These are phyloP conservation scores for Pipistrellus pygmaeus DNA, from an alignment of 2,797 vertebrate species.

Conservation along the genomic window DNA sequence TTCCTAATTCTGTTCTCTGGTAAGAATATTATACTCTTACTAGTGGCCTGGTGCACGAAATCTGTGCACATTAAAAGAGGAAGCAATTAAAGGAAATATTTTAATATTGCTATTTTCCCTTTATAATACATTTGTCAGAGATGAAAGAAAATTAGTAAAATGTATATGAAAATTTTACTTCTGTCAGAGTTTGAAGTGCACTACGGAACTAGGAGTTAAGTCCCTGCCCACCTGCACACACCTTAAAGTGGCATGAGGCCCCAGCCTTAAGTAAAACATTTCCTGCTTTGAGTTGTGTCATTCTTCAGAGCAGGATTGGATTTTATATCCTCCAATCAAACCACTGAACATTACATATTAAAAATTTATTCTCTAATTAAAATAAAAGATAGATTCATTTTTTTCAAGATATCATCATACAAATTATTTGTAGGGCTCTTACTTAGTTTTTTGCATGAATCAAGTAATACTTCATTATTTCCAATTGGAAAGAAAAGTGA, in stretches of 20 bases:
- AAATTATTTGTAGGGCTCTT: background rate
- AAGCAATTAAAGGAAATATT: no score
- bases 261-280: background rate
- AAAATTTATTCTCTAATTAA: background rate
- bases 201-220: no score
- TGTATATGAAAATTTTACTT: no score
- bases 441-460: background rate
- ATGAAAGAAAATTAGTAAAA: no score
- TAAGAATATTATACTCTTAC: background rate
- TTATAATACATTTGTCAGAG: no score
- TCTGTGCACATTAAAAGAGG: no score
- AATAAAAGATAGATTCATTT: background rate
- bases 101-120: no score
- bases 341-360: background rate
- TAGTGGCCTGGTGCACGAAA: no score
- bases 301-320: background rate
- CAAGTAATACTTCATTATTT: background rate
- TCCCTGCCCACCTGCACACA: no score
- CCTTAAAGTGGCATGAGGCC: no score
- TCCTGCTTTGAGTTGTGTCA: background rate
- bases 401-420: background rate
- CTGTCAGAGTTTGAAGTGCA: no score
- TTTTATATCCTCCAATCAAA: background rate
- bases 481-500: background rate
- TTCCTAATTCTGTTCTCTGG: background rate